Base-by-base conservation (phyloP, 1,140 invertebrate species). In the Drosophila murphyi region DNA sequence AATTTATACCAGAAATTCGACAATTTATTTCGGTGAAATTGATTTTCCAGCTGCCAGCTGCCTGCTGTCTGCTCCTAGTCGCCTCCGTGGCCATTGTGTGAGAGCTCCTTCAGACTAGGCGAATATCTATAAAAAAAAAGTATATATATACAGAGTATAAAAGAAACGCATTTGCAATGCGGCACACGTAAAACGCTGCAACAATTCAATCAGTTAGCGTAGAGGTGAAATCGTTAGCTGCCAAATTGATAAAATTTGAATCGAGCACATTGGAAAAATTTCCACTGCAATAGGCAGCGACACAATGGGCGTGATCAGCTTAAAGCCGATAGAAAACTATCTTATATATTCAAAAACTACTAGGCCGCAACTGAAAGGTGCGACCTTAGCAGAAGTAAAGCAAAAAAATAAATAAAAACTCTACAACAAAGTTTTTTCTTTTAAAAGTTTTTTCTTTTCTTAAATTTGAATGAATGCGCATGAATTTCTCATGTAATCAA, bases 401-500 rank as follows among this genome's bases (percentile, higher is more conserved):
- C 47, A 77, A 79, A 73, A 80, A 75, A 79, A 74, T 52, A 52
- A 7, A 29, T 6, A 20, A 62, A 34, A 51, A 47, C 28, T 20
- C 6, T 65, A 29, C 48, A 61, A 8, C 8, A 34, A 78, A 81
- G 67, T 71, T 75, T 47, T 56, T 43, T 47, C 60, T 47, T 72
- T 51, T 45, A 29, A 65, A 85, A 80, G 68, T 64, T 82, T 68
- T 80, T 29, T n/a, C 4, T 59, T 39, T 39, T 60, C 68, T 61
- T 70, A 74, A 89, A 89, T 89, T 89, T 85, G 69, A 89, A 74
- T 83, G 39, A 43, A 79, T 83, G 62, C 62, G 67, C 85, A 85
- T 89, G 85, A 89, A 89, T 89, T 89, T 85, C 78, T 89, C 81
- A 79, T 89, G 85, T 85, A 89, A 89, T 89, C 85, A 89, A 70